These are phyloP conservation scores for Perizoma flavofasciatum DNA, from an alignment of 2,888 invertebrate genomes.

Conservation along the genomic window DNA sequence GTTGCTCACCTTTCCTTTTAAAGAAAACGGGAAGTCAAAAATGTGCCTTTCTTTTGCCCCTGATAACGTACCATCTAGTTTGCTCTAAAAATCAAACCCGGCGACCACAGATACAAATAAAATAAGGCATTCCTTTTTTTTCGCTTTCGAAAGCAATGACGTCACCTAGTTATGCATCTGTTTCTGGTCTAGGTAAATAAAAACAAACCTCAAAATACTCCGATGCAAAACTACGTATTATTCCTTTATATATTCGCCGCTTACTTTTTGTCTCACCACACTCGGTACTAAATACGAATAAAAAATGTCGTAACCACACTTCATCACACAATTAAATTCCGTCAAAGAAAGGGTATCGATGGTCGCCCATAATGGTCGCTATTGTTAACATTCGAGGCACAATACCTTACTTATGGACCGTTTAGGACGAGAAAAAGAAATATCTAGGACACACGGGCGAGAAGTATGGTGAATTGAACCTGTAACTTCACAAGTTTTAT, in stretches of 20 bases:
- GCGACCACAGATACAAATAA: too few species aligned
- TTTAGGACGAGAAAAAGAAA: slow-evolving; percentile 80
- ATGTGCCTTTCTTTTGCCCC: too few species aligned
- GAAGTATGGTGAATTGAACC: slow-evolving; percentile 15
- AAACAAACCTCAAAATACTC: background rate
- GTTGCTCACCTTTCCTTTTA: too few species aligned
- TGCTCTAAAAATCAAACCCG: too few species aligned
- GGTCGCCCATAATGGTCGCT: slow-evolving; percentile 75
- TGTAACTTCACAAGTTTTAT: too few species aligned
- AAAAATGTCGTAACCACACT: slow-evolving; percentile 79
- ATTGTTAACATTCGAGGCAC: slow-evolving; percentile 79
- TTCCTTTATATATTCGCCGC: slow-evolving; percentile 34
- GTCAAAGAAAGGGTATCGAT: slow-evolving; percentile 81
- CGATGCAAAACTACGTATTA: slow-evolving; percentile 10
- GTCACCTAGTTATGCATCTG: too few species aligned
- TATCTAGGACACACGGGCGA: slow-evolving; percentile 57
- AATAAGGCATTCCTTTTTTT: too few species aligned
- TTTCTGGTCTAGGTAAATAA: background rate
- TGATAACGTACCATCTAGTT: too few species aligned
- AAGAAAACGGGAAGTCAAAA: too few species aligned
- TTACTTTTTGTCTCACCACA: slow-evolving; percentile 48
- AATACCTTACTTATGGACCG: slow-evolving; percentile 80
- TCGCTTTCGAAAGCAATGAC: too few species aligned
- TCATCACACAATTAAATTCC: slow-evolving; percentile 82
- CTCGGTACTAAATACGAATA: slow-evolving; percentile 53